Percentiles rank a stretch among this genome's conserved stretches.
Conservation (phyloP, 2,797 vertebrate genomes). For the Eospalax fontanierii region DNA sequence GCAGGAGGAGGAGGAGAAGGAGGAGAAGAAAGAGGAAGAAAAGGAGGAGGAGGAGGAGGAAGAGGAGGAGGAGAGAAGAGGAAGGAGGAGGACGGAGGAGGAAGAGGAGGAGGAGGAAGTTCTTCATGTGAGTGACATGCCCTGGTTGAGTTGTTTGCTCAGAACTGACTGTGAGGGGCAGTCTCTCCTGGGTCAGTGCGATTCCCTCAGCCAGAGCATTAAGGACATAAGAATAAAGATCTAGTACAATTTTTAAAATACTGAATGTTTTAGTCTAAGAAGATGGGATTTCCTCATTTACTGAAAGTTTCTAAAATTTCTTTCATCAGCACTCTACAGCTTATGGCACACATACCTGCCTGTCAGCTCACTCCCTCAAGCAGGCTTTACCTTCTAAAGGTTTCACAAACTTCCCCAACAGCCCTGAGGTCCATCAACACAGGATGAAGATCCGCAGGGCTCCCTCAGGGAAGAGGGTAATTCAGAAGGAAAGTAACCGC, state of each 20-base stretch:
- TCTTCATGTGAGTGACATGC: too few species aligned
- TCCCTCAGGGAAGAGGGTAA: too few species aligned
- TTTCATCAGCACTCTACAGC: background rate
- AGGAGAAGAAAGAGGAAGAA: too few species aligned
- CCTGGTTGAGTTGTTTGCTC: too few species aligned
- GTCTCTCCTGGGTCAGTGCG: background rate
- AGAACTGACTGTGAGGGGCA: background rate
- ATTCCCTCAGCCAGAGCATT: rapidly evolving
- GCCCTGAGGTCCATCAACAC: too few species aligned
- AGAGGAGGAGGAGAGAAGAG: background rate
- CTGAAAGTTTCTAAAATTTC: background rate
- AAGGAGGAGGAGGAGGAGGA: background rate
- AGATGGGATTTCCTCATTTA: background rate
- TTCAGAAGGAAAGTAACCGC: too few species aligned
- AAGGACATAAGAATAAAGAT: background rate
- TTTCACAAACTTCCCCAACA: too few species aligned
- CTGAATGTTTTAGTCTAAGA: background rate
- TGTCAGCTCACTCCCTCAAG: too few species aligned
- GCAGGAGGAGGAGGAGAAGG: background rate
- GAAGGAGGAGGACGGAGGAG: background rate
- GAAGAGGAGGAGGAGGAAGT: too few species aligned
- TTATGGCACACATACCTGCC: too few species aligned
- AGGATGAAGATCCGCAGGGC: too few species aligned
- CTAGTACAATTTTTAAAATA: background rate
- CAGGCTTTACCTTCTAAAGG: too few species aligned